These are phyloP conservation scores for Tamandua tetradactyla DNA, from an alignment of 2,797 vertebrate species.

Conservation along the genomic window DNA sequence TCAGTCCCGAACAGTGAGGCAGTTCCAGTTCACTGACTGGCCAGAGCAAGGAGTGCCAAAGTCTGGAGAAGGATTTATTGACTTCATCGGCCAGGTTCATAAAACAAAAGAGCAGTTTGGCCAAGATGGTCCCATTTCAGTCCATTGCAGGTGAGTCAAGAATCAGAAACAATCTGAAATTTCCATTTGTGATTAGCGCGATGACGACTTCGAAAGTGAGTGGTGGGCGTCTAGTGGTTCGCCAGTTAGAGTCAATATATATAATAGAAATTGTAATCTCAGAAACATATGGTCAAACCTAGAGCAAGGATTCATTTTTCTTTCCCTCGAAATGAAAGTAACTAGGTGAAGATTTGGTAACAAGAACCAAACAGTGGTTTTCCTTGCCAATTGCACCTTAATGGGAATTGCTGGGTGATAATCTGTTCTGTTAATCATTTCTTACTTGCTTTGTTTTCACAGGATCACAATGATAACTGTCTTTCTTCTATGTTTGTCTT, in stretches of 20 bases:
- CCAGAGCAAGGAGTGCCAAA: slow-evolving; percentile 99
- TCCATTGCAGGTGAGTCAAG: slow-evolving; percentile 96
- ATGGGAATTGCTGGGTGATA: not conserved
- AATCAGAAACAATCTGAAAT: not conserved
- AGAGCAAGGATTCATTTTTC: too few species aligned
- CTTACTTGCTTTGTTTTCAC: slow-evolving; percentile 11
- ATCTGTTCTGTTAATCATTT: not conserved
- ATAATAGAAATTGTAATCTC: too few species aligned
- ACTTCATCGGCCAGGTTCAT: slow-evolving; percentile 99
- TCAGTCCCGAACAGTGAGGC: slow-evolving; percentile 98
- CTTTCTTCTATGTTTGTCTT: slow-evolving; percentile 42
- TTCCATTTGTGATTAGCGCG: not conserved
- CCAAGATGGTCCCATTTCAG: slow-evolving; percentile 98
- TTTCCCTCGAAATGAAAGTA: too few species aligned
- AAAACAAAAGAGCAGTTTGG: slow-evolving; percentile 99
- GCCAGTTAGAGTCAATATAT: too few species aligned
- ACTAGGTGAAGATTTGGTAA: not conserved
- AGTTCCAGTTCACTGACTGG: slow-evolving; percentile 99
- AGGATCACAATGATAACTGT: not conserved
- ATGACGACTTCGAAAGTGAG: not conserved
- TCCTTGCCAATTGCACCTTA: slow-evolving; percentile 23
- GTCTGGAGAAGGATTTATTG: slow-evolving; percentile 99
- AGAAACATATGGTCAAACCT: too few species aligned
- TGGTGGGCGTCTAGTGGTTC: too few species aligned
- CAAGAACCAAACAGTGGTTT: not conserved